Evolutionary conservation across 2,888 invertebrate species (phyloP).

Genomic region (Bellardia bayeri): DNA sequence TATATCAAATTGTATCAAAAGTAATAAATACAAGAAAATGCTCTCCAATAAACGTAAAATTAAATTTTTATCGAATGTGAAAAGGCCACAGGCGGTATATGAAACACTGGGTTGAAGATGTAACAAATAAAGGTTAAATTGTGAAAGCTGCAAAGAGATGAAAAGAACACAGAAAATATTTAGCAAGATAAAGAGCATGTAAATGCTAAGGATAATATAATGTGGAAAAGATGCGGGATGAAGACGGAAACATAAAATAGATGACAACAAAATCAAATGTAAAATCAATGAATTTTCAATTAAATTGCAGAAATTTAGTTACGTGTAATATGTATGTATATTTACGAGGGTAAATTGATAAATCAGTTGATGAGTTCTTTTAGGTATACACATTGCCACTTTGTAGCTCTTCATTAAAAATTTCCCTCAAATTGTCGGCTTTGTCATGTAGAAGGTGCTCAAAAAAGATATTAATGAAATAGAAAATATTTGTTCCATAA

Average conservation of each 20-base stretch:
- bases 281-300: constrained; percentile 68
- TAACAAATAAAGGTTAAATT: constrained; percentile 73
- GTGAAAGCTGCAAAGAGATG: constrained; percentile 66
- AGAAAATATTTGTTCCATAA: no score
- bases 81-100: constrained; percentile 77
- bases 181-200: constrained; percentile 8
- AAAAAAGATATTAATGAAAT: no score
- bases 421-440: no score
- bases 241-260: background rate
- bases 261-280: constrained; percentile 4
- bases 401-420: no score
- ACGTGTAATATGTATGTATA: background rate
- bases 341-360: no score
- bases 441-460: no score
- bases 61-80: constrained; percentile 77
- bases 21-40: constrained; percentile 77
- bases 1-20: constrained; percentile 80
- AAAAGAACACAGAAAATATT: constrained; percentile 14
- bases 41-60: constrained; percentile 76
- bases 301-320: constrained; percentile 6
- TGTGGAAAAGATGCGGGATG: background rate
- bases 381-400: no score
- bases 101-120: constrained; percentile 71
- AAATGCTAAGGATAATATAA: constrained; percentile 7
- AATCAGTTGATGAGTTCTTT: no score